These are phyloP conservation scores for Ginglymostoma cirratum DNA, from an alignment of 2,113 vertebrate genomes.

Conservation along the genomic window DNA sequence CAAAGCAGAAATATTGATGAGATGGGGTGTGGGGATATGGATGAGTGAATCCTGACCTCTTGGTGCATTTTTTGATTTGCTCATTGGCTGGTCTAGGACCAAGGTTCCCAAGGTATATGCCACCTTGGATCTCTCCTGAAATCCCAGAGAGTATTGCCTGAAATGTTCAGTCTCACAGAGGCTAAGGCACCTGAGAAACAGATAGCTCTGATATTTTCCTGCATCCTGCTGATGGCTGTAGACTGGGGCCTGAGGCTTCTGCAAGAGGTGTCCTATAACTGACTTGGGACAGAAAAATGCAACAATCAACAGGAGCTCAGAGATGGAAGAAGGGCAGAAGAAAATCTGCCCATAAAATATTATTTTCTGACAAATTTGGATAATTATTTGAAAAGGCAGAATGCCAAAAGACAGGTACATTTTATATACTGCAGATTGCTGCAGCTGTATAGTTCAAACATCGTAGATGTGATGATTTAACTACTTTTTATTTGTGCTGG, in stretches of 20 bases:
- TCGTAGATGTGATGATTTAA: not conserved
- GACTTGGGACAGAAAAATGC: not conserved
- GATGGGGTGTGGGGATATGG: not conserved
- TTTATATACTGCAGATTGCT: not conserved
- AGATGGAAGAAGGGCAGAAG: not conserved
- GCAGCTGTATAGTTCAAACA: not conserved
- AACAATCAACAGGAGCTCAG: not conserved
- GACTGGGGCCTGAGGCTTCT: not conserved
- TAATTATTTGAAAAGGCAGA: not conserved
- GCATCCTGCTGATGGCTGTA: not conserved
- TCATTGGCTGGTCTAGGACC: not conserved
- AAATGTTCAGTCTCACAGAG: not conserved
- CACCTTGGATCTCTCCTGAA: not conserved
- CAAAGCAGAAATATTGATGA: not conserved
- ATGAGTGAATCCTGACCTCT: not conserved
- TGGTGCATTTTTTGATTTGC: not conserved
- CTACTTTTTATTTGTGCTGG: not conserved
- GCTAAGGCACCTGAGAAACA: not conserved
- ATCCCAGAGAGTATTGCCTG: not conserved
- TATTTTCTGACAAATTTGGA: not conserved
- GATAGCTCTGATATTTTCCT: not conserved
- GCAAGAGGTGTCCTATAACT: not conserved
- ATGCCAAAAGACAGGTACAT: not conserved
- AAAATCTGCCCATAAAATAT: not conserved
- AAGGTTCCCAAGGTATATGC: not conserved